Conservation (phyloP, 2,113 vertebrate genomes). For the Thryonomys swinderianus region DNA sequence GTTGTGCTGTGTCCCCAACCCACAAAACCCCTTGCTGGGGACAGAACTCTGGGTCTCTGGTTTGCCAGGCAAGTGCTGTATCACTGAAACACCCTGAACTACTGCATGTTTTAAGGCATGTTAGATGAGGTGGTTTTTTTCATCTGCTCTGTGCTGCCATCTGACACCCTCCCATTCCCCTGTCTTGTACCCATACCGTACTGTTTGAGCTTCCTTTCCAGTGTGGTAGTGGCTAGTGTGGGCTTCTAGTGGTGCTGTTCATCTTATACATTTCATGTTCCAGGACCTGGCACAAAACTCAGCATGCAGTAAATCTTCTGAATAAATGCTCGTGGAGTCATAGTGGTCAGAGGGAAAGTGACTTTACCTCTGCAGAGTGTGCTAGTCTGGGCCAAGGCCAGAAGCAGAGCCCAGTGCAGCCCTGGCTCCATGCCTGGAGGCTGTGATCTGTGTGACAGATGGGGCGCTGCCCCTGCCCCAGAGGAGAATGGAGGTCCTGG, state of each 20-base stretch:
- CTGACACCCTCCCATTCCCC: neutral
- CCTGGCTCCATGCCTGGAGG: conserved; percentile 41
- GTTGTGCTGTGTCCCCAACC: neutral
- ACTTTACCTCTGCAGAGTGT: conserved; percentile 29
- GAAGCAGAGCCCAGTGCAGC: conserved; percentile 23
- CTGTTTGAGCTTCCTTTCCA: neutral
- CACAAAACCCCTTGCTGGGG: neutral
- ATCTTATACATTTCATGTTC: neutral
- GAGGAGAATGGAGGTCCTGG: neutral
- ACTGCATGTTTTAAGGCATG: neutral
- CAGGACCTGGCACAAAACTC: conserved; percentile 36
- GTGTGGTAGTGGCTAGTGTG: neutral
- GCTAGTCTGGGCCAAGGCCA: neutral
- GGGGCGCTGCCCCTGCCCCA: neutral
- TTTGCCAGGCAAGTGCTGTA: neutral
- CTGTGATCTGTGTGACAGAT: neutral
- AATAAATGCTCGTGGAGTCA: conserved; percentile 48
- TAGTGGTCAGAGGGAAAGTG: conserved; percentile 39
- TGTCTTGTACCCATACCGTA: neutral
- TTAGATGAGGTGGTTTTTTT: neutral
- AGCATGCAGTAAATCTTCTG: conserved; percentile 57
- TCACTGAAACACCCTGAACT: neutral
- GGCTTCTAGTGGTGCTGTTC: neutral
- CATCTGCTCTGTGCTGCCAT: neutral
- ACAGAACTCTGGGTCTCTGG: neutral